These are phyloP conservation scores for Etheostoma perlongum DNA, from an alignment of 2,797 vertebrate species.

Conservation along the genomic window DNA sequence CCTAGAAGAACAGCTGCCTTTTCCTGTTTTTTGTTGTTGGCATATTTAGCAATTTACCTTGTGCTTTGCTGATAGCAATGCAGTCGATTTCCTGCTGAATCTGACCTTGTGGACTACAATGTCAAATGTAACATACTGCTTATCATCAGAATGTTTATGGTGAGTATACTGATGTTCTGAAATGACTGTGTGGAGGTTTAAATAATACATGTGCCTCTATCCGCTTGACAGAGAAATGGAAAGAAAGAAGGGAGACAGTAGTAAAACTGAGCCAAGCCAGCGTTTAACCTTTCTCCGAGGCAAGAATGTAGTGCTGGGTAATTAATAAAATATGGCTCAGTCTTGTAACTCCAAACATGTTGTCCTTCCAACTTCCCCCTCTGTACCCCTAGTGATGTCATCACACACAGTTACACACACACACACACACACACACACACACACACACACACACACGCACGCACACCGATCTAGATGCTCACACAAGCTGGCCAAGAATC, in stretches of 20 bases:
- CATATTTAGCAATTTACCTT: neutral
- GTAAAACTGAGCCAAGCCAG: conserved; percentile 34
- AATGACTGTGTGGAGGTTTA: neutral
- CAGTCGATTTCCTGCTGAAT: conserved; percentile 1
- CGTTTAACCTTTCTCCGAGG: conserved; percentile 17
- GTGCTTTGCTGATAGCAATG: neutral
- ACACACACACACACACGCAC: neutral
- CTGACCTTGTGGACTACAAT: neutral
- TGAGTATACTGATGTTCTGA: neutral
- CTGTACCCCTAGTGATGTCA: conserved; percentile 62
- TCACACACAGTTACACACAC: conserved; percentile 3
- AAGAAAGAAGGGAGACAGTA: neutral
- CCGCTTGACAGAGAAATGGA: conserved; percentile 3
- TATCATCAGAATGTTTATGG: neutral
- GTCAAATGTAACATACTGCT: neutral
- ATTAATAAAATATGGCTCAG: conserved; percentile 50
- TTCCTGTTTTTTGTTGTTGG: neutral
- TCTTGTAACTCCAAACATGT: conserved; percentile 54
- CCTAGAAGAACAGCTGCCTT: neutral
- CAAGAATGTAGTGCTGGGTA: conserved; percentile 47
- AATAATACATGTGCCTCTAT: neutral
- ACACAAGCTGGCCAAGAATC: conserved; percentile 43
- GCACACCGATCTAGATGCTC: conserved; percentile 5
- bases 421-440: neutral
- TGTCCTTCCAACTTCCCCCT: conserved; percentile 59